Base-by-base conservation (phyloP, 2,797 vertebrate species). In the Meriones psammophilus region DNA sequence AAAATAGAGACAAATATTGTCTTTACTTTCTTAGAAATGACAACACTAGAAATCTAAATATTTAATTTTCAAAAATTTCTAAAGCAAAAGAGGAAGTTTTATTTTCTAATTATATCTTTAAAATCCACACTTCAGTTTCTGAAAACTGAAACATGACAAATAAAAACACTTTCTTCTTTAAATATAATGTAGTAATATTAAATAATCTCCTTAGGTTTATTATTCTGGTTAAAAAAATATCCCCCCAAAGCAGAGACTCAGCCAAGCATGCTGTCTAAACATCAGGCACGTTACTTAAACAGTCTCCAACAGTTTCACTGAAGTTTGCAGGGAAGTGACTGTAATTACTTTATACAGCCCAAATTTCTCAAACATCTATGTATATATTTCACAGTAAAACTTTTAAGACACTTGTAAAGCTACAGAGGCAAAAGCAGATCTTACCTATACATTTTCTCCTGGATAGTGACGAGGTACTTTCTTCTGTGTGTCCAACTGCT, bases 391-490 rank as follows among this genome's bases (percentile, higher is more conserved):
- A 50, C 8, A 50, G 14, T 54, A 89, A 6, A 74, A 14, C 9
- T 26, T 58, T 17, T 95, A 58, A 77, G 39, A 80, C 46, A 86
- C 20, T 92, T 92, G 22, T 66, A 93, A 92, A 89, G 42, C 22
- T 71, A 36, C 9, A 79, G 58, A 84, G 58, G 8, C 64, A 92
- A 92, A 95, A 88, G 77, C 4, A 58, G 24, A 4, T 79, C 97
- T 97, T 96, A 98, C 97, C 97, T 97, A 60, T 96, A 97, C 97
- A 98, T 98, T 95, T 97, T 97, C 58, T 88, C 62, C 46, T 91
- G 54, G 86, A 56, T 79, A 92, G 68, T 30, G 84, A 96, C 42
- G 77, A 94, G n/a, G 20, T 95, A 36, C 54, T 95, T 92, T 94
- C 36, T 73, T 73, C 77, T 84, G 84, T 33, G 86, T 96, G 28